Conservation (phyloP, 2,888 invertebrate genomes). For the Steinernema scapterisci region DNA sequence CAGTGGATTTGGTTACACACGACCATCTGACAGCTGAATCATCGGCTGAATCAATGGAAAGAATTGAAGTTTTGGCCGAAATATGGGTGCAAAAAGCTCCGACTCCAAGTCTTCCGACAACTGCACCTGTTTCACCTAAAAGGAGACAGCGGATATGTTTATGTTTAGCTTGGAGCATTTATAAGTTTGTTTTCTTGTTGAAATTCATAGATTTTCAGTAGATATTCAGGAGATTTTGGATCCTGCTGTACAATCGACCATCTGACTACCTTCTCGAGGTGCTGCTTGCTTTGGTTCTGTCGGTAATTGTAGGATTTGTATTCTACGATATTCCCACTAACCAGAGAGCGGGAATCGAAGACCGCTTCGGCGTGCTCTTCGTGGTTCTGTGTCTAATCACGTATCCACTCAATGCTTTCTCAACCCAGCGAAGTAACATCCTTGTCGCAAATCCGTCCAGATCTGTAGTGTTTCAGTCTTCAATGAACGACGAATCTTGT, state of each 20-base stretch:
- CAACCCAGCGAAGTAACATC: background rate
- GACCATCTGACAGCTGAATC: constrained; percentile 92
- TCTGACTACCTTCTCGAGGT: constrained; percentile 34
- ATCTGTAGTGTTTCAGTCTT: constrained; percentile 67
- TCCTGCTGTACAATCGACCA: constrained; percentile 39
- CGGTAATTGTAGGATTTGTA: constrained; percentile 39
- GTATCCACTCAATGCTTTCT: background rate
- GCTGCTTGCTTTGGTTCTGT: constrained; percentile 38
- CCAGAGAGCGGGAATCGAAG: constrained; percentile 62
- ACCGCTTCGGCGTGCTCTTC: constrained; percentile 83
- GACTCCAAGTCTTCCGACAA: constrained; percentile 19
- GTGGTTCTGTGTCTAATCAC: constrained; percentile 79
- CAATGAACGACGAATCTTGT: constrained; percentile 73
- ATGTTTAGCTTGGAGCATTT: constrained; percentile 32
- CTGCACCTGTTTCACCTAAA: constrained; percentile 40
- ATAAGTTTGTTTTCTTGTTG: constrained; percentile 29
- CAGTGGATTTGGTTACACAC: constrained; percentile 89
- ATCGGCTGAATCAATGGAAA: constrained; percentile 88
- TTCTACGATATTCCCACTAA: constrained; percentile 42
- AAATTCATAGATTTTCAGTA: too few relatives aligned
- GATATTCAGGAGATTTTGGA: constrained; percentile 33
- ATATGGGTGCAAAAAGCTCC: constrained; percentile 71
- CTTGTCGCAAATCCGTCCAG: background rate
- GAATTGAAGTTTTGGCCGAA: constrained; percentile 86
- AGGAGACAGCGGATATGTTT: constrained; percentile 35